Evolutionary conservation across 2,113 vertebrate genomes (phyloP).

Genomic region (Ceyx melanurus): DNA sequence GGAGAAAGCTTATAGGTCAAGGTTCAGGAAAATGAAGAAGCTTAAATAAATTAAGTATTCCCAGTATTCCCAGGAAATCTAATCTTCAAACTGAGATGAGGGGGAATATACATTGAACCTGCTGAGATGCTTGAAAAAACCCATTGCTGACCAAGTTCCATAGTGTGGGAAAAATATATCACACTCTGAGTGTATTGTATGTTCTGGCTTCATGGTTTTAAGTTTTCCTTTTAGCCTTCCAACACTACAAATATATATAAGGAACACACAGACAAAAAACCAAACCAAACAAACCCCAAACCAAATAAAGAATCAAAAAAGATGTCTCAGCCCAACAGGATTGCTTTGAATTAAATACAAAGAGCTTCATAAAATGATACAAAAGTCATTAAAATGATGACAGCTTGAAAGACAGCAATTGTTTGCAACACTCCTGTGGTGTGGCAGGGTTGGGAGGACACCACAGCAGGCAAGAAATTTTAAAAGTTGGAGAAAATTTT

Average conservation of each 20-base stretch:
- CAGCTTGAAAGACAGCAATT: neutral
- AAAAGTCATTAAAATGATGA: neutral
- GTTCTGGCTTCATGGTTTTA: neutral
- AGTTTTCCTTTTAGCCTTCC: neutral
- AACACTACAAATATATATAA: neutral
- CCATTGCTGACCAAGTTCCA: neutral
- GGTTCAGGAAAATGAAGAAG: neutral
- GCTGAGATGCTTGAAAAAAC: neutral
- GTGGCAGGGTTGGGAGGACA: fast-evolving
- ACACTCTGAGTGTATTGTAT: neutral
- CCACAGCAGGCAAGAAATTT: neutral
- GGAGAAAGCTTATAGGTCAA: neutral
- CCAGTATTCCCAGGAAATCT: neutral
- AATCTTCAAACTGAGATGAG: neutral
- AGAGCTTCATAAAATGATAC: neutral
- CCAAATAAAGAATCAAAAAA: neutral
- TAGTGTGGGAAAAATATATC: neutral
- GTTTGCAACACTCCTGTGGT: neutral
- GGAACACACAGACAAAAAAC: neutral
- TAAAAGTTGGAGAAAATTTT: neutral
- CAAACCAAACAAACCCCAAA: neutral
- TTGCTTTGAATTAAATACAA: neutral
- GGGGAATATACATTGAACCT: neutral
- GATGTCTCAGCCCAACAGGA: neutral
- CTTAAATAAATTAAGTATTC: neutral